Evolutionary conservation across 2,797 vertebrate species (phyloP).

Genomic region (Tinamus major): DNA sequence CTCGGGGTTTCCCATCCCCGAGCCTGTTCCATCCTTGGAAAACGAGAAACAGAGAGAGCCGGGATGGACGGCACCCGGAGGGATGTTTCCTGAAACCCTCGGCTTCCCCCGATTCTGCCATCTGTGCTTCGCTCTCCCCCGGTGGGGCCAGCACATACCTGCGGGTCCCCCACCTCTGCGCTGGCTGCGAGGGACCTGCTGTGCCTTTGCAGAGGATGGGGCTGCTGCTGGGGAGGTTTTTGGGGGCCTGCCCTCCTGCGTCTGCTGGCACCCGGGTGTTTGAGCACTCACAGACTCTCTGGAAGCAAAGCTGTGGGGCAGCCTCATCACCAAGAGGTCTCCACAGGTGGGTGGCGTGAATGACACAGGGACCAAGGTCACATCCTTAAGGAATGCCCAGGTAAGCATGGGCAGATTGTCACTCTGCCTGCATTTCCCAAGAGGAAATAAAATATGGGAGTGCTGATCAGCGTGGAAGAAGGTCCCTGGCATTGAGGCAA

Average conservation of each 20-base stretch:
- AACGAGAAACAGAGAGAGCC: no score
- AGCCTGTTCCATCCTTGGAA: background rate
- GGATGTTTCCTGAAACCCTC: no score
- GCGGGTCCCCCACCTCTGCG: background rate
- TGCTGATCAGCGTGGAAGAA: rapidly evolving
- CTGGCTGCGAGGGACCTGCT: background rate
- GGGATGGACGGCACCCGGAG: no score
- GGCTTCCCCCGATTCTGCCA: background rate
- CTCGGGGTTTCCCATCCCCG: background rate
- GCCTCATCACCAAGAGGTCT: background rate
- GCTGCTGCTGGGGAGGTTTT: background rate
- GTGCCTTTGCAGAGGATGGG: rapidly evolving
- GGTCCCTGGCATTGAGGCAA: background rate
- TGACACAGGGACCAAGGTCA: background rate
- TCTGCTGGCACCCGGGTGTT: background rate
- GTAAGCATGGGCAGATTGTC: background rate
- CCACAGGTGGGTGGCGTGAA: background rate
- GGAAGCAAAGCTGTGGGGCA: background rate
- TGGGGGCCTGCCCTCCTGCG: background rate
- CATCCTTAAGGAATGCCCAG: background rate
- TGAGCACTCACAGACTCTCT: background rate
- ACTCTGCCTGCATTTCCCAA: background rate
- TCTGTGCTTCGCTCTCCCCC: background rate
- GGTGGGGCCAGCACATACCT: background rate
- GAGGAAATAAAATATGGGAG: background rate